Evolutionary conservation across 2,113 vertebrate genomes (phyloP), one percentile per base, ranked within the genome.

Genomic region (Leucopsar rothschildi): DNA sequence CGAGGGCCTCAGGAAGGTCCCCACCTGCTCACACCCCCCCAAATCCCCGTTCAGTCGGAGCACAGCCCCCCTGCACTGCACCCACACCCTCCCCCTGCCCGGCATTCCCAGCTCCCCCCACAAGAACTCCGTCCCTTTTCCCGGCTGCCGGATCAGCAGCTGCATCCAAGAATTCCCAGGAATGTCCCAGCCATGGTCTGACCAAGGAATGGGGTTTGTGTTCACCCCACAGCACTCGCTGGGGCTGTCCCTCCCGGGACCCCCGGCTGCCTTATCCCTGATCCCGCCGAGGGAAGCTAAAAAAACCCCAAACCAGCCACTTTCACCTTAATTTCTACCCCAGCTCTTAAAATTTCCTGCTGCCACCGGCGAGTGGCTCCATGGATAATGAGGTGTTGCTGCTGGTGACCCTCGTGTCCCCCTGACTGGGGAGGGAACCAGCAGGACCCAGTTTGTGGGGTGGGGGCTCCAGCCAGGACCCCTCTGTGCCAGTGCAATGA

Each of bases 1-100:
- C 1, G 19, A n/a, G 85, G 75, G 77, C 80, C 94, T 96, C 91
- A 40, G 78, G 86, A 81, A 92, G 84, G 88, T 84, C 29, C 70
- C 63, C 13, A 12, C 50, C 10, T 3, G 5, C 25, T 4, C 45
- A 11, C 25, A 4, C 9, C 18, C 29, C 52, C 52, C 37, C 68
- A 47, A 60, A 59, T 18, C 61, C 15, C 56, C 44, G 2, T 2
- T 3, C 50, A 15, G 45, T 3, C 2, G 14, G 1, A 79, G 71
- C 80, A 71, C 66, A 64, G 86, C 69, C 60, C 64, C n/a, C 40
- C 50, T 29, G 37, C 21, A 0, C 39, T 3, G 2, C 71, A 7
- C 42, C 6, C 72, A 23, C 15, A 6, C 83, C 56, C 60, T 25
- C 73, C 18, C 59, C 5, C 23, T 1, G 13, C n/a, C 45, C 1